Conservation (phyloP, 2,113 vertebrate species). For the Patagioenas fasciata region DNA sequence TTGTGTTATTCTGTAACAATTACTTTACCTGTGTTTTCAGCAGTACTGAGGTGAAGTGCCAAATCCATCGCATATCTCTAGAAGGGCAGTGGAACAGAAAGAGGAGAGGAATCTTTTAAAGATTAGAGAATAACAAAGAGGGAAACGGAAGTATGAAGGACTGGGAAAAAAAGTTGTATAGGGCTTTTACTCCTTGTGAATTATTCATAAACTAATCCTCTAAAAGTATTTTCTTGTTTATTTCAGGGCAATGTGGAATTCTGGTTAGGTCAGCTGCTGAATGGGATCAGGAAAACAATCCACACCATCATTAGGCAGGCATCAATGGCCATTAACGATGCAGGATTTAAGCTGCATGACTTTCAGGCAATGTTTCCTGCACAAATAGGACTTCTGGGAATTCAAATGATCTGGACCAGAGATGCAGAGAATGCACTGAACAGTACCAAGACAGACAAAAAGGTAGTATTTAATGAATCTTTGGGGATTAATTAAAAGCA, state of each 20-base stretch:
- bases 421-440: conserved; percentile 74
- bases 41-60: neutral
- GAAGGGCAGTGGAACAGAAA: neutral
- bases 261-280: conserved; percentile 81
- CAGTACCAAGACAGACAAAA: conserved; percentile 70
- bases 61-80: neutral
- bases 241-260: conserved; percentile 82
- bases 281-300: conserved; percentile 78
- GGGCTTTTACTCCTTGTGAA: conserved; percentile 8
- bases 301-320: conserved; percentile 80
- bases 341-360: conserved; percentile 76
- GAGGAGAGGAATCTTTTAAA: neutral
- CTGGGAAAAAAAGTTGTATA: neutral
- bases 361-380: conserved; percentile 82
- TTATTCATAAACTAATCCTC: conserved; percentile 42
- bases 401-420: conserved; percentile 78
- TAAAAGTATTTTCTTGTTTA: conserved; percentile 34
- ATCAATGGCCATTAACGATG: conserved; percentile 71
- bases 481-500: conserved; percentile 39
- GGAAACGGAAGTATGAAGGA: neutral
- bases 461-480: conserved; percentile 65
- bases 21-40: conserved; percentile 15
- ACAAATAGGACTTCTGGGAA: conserved; percentile 76
- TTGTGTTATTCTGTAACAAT: neutral
- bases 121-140: neutral